Conservation (phyloP, 2,888 invertebrate genomes). For the Phasia obesa region DNA sequence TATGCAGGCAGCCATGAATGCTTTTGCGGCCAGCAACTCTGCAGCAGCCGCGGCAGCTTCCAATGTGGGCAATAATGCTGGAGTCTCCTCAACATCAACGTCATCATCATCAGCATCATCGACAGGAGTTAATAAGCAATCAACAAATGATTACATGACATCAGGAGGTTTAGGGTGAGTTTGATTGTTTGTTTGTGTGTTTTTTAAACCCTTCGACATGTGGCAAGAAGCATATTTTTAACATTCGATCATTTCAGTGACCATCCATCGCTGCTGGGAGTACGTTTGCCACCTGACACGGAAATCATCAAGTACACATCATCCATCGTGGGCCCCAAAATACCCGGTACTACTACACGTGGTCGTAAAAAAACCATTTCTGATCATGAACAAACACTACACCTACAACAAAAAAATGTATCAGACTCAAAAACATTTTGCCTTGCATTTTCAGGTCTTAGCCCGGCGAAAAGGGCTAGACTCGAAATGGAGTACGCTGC, state of each 20-base stretch:
- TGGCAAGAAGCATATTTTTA: neutral
- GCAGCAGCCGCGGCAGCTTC: slow-evolving; percentile 72
- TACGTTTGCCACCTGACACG: slow-evolving; percentile 92
- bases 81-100: slow-evolving; percentile 72
- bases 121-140: slow-evolving; percentile 72
- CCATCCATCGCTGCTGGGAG: slow-evolving; percentile 91
- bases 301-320: slow-evolving; percentile 96
- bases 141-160: slow-evolving; percentile 82
- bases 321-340: slow-evolving; percentile 92
- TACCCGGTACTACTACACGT: slow-evolving; percentile 91
- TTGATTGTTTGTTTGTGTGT: neutral
- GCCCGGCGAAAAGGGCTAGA: slow-evolving; percentile 82
- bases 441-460: slow-evolving; percentile 84
- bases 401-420: slow-evolving; percentile 78
- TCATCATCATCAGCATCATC: slow-evolving; percentile 43
- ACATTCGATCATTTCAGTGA: slow-evolving; percentile 84
- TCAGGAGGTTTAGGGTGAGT: slow-evolving; percentile 74
- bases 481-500: slow-evolving; percentile 83
- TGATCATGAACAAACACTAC: slow-evolving; percentile 86
- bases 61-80: slow-evolving; percentile 68
- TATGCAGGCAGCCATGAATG: slow-evolving; percentile 83
- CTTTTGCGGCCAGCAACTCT: slow-evolving; percentile 80
- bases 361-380: slow-evolving; percentile 95
- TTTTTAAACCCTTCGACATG: neutral
- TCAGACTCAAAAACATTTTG: slow-evolving; percentile 80